Percentiles rank a stretch among this genome's conserved stretches.
Evolutionary conservation across 2,113 vertebrate species (phyloP).

Genomic region (Physeter macrocephalus): DNA sequence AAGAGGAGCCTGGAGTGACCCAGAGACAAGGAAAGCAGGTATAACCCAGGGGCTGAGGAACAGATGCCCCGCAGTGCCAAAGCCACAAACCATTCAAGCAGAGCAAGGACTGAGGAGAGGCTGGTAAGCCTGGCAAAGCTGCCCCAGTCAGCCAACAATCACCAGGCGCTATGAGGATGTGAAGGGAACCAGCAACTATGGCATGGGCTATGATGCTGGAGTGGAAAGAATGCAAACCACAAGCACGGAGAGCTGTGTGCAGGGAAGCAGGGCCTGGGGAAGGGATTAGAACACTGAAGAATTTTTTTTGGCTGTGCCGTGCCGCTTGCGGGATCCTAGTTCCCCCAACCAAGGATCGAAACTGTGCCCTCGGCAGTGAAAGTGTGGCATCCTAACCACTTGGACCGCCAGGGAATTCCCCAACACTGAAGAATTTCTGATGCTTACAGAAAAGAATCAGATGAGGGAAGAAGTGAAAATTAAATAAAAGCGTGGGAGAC

Average conservation of each 20-base stretch:
- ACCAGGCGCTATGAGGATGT: not conserved
- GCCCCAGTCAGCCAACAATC: not conserved
- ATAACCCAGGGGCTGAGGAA: not conserved
- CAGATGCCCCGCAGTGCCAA: not conserved
- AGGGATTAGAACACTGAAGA: not conserved
- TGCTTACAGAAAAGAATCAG: not conserved
- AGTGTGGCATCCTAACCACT: not conserved
- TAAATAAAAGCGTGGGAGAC: not conserved
- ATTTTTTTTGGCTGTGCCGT: not conserved
- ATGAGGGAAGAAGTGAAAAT: not conserved
- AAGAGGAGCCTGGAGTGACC: not conserved
- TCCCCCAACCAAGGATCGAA: not conserved
- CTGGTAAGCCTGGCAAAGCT: not conserved
- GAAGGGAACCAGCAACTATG: too few species aligned
- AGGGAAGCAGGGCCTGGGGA: rapidly evolving
- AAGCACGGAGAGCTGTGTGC: not conserved
- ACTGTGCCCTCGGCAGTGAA: not conserved
- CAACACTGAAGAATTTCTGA: not conserved
- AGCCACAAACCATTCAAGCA: not conserved
- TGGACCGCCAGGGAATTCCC: not conserved
- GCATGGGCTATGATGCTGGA: not conserved
- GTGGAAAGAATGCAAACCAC: not conserved
- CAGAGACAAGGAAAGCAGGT: not conserved
- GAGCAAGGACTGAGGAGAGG: not conserved
- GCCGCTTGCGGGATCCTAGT: not conserved